Conservation (phyloP, 2,113 vertebrate genomes). For the Sapayoa aenigma region DNA sequence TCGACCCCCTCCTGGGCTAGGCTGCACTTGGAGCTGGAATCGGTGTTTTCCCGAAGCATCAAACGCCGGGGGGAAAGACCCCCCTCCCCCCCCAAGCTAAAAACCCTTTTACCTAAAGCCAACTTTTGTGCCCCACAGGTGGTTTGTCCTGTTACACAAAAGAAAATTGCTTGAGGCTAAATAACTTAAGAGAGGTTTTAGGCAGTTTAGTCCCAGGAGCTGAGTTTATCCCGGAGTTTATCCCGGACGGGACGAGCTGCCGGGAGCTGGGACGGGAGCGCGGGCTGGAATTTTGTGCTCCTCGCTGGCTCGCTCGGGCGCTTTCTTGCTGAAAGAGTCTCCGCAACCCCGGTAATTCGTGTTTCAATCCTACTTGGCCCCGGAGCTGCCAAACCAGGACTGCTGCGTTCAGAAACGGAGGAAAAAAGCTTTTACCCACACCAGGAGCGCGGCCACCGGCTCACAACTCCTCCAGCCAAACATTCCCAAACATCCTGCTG, state of each 20-base stretch:
- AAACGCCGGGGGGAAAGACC: rapidly evolving
- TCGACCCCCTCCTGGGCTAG: neutral
- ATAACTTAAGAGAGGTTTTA: neutral
- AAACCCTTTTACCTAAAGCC: neutral
- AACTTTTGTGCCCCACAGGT: neutral
- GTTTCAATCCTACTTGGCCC: neutral
- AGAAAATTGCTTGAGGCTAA: neutral
- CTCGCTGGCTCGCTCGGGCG: neutral
- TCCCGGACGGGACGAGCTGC: neutral
- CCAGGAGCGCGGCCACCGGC: neutral
- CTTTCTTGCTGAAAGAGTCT: neutral
- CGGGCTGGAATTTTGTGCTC: neutral
- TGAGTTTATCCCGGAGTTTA: neutral
- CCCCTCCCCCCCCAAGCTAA: rapidly evolving
- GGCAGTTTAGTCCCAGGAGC: neutral
- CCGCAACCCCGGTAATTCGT: neutral
- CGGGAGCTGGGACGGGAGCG: neutral
- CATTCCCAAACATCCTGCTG: neutral
- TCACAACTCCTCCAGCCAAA: neutral
- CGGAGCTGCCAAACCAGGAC: neutral
- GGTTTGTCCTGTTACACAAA: neutral
- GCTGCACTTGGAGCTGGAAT: neutral
- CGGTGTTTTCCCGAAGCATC: neutral
- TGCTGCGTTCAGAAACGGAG: neutral
- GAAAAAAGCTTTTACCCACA: neutral